Evolutionary conservation across 2,113 vertebrate species (phyloP).

Genomic region (Numida meleagris): DNA sequence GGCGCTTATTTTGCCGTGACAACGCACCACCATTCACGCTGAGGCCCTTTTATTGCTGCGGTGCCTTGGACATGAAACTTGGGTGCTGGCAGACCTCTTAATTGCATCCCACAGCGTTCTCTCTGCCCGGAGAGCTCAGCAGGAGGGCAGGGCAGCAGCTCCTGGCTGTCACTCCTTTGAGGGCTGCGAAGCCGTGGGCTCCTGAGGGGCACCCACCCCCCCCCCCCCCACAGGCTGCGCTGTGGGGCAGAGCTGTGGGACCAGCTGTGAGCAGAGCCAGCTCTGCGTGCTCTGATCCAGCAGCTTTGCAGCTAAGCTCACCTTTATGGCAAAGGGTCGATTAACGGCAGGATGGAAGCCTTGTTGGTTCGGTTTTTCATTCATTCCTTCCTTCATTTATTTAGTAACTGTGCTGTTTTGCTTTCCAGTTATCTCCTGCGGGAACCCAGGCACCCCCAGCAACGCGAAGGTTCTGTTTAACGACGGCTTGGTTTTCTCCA

Average conservation of each 20-base stretch:
- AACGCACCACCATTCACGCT: background rate
- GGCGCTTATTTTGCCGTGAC: background rate
- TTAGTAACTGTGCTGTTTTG: background rate
- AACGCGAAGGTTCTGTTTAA: conserved; percentile 89
- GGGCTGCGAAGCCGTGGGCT: background rate
- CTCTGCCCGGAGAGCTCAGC: background rate
- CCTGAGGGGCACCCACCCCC: background rate
- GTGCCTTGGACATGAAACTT: background rate
- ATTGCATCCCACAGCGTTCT: background rate
- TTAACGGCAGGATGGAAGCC: background rate
- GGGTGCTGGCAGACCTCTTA: background rate
- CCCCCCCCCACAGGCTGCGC: background rate
- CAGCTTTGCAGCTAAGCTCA: background rate
- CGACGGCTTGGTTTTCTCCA: conserved; percentile 91
- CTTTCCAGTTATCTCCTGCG: conserved; percentile 90
- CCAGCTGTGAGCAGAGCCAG: background rate
- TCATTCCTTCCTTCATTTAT: too few species aligned
- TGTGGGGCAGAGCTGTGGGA: background rate
- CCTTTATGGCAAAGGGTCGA: background rate
- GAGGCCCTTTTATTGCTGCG: background rate
- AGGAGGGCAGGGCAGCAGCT: background rate
- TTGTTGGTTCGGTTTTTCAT: background rate
- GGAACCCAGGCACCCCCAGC: conserved; percentile 94
- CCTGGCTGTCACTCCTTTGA: background rate
- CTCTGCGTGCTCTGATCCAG: background rate